Base-by-base conservation (phyloP, 2,888 invertebrate species). In the Stomorhina lunata region DNA sequence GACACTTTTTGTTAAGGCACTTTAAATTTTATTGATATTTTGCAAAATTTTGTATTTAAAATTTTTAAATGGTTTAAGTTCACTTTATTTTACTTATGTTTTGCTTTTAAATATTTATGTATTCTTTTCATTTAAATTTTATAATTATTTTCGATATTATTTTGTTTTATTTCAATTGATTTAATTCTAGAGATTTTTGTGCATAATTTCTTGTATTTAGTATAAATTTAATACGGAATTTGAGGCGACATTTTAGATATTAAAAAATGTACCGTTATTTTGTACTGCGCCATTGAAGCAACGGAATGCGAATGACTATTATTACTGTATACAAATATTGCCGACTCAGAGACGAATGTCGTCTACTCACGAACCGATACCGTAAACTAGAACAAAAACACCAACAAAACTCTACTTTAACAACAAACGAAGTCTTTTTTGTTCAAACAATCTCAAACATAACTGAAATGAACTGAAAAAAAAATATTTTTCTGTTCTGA, bases 301-400 rank as follows among this genome's bases (percentile, higher is more conserved):
- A 84, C 83, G 84, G 83, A 83, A 84, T 84, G 84, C 83, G 83
- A 85, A 82, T 85, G 84, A 77, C 68, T 75, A 53, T 72, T 80
- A 78, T 57, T 75, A 66, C 72, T 50, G 77, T 69, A 73, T 45
- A 80, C 17, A 77, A 80, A 77, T 69, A 37, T 61, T 40, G 50
- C 61, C 77, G 61, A 80, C 29, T 53, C 48, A 40, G 22, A 50
- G 32, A 76, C 76, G 69, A 80, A 61, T 48, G 29, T 27, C 43
- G 27, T 15, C 32, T 22, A 5, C 25, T 50, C 34, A 68, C 78
- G 72, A 78, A 29, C 59, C 75, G 63, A 45, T 68, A 77, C 59
- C 76, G 68, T 77, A 68, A 76, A 59, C 50, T 77, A 34, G 61
- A 68, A 76, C 27, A 76, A 72, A 34, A 76, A 40, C 22, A 82